These are phyloP conservation scores for Corythornis madagascariensis DNA, from an alignment of 2,113 vertebrate genomes.

Conservation along the genomic window DNA sequence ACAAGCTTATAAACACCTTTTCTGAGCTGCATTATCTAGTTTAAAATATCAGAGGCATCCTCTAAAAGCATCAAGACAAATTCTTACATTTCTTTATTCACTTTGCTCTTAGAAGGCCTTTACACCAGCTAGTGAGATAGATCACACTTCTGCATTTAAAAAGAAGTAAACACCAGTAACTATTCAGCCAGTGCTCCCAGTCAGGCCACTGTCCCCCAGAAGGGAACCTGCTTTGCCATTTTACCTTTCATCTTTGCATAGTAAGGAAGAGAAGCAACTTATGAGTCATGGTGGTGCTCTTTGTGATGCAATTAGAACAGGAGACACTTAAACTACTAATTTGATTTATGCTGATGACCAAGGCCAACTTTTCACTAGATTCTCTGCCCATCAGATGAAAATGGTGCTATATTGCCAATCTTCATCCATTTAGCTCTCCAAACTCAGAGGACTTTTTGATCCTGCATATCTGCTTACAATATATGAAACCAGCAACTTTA, in stretches of 20 bases:
- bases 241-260: background rate
- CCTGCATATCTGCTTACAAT: background rate
- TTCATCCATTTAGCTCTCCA: background rate
- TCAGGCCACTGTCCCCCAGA: background rate
- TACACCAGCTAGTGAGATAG: background rate
- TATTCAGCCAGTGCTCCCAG: background rate
- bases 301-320: background rate
- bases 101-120: background rate
- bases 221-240: background rate
- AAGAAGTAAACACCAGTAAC: background rate
- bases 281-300: background rate
- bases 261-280: background rate
- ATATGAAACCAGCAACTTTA: background rate
- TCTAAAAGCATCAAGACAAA: background rate
- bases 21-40: background rate
- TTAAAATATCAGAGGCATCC: background rate
- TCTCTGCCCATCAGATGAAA: background rate
- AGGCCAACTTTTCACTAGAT: background rate
- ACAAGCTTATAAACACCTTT: background rate
- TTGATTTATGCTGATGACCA: background rate
- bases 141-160: background rate
- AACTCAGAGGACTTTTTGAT: background rate
- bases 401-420: background rate
- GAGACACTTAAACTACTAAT: background rate
- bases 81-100: background rate